These are phyloP conservation scores for Phoenicopterus ruber DNA, from an alignment of 2,113 vertebrate species.

Conservation along the genomic window DNA sequence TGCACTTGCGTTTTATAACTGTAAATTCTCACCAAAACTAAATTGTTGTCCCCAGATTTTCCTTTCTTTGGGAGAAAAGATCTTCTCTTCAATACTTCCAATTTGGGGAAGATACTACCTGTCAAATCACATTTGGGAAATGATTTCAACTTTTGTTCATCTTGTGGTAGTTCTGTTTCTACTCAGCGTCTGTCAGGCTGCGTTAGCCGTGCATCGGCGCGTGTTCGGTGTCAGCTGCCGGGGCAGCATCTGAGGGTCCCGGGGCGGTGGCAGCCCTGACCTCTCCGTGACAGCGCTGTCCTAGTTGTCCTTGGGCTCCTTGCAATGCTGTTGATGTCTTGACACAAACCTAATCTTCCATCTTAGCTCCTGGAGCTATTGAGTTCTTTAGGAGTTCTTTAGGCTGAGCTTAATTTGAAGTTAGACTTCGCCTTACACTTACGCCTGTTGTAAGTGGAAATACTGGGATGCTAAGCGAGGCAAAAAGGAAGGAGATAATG, in stretches of 20 bases:
- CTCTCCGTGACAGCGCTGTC: not conserved
- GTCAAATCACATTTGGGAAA: not conserved
- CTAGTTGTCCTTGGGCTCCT: not conserved
- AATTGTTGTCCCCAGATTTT: not conserved
- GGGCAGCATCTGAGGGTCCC: not conserved
- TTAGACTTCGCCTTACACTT: fast-evolving
- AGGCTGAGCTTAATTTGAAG: not conserved
- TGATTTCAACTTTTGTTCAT: not conserved
- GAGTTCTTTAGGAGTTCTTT: not conserved
- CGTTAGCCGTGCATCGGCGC: no score
- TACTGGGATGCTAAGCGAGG: not conserved
- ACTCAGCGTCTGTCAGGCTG: not conserved
- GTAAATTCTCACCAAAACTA: not conserved
- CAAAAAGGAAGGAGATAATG: not conserved
- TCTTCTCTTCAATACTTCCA: no score
- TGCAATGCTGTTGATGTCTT: not conserved
- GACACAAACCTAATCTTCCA: not conserved
- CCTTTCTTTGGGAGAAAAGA: not conserved
- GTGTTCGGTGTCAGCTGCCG: not conserved
- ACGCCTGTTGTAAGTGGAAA: not conserved
- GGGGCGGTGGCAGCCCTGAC: not conserved
- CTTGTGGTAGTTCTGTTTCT: not conserved
- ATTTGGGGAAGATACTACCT: not conserved
- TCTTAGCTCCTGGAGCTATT: not conserved
- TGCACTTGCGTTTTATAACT: not conserved